These are phyloP conservation scores for Neodiprion fabricii DNA, from an alignment of 1,140 invertebrate species.

Conservation along the genomic window DNA sequence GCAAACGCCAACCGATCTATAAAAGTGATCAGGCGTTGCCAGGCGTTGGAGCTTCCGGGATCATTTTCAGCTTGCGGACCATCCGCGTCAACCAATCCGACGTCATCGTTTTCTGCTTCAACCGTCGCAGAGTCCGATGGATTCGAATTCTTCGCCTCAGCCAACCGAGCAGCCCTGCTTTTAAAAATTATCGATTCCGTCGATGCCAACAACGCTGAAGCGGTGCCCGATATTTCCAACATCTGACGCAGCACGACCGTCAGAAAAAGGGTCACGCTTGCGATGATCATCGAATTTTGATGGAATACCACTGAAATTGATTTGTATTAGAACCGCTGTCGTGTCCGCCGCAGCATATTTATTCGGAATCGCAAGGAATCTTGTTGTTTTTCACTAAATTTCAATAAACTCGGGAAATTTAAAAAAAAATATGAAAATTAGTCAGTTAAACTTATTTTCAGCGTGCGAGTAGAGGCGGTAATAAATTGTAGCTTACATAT, in stretches of 20 bases:
- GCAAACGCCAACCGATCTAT: conserved; percentile 43
- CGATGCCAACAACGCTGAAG: conserved; percentile 36
- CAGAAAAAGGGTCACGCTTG: conserved; percentile 52
- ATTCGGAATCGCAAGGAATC: too few relatives aligned
- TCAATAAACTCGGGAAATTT: too few relatives aligned
- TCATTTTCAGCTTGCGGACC: background rate
- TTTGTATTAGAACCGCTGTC: background rate
- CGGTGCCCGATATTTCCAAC: conserved; percentile 24
- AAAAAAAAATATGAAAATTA: too few relatives aligned
- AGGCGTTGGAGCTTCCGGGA: conserved; percentile 23
- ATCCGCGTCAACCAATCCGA: conserved; percentile 30
- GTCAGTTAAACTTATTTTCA: too few relatives aligned
- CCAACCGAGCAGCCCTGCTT: conserved; percentile 42
- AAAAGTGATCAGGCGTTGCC: conserved; percentile 38
- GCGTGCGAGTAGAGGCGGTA: background rate
- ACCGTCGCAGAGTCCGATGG: conserved; percentile 42
- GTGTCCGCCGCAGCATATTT: too few relatives aligned
- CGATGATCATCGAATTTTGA: conserved; percentile 52
- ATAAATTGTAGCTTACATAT: conserved; percentile 38
- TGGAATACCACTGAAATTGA: conserved; percentile 57
- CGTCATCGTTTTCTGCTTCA: conserved; percentile 42
- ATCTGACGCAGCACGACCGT: conserved; percentile 51
- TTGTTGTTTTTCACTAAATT: too few relatives aligned
- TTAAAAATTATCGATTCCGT: conserved; percentile 32
- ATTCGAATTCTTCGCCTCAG: conserved; percentile 45